Base-by-base conservation (phyloP, 2,113 vertebrate species). In the Hymenochirus boettgeri region DNA sequence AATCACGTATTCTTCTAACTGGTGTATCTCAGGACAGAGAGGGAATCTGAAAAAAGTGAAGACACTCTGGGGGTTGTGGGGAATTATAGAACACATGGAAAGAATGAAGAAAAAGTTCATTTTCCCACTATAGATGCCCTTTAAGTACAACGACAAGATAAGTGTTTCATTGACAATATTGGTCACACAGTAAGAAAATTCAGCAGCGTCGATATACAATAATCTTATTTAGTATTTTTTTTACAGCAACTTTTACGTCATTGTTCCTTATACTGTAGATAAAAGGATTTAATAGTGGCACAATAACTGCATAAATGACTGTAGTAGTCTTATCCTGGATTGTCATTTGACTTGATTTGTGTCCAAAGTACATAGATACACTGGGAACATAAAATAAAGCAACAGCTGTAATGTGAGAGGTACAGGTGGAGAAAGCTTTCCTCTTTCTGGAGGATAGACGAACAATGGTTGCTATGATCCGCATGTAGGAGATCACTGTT, bases 211-310 rank as follows among this genome's bases (percentile, higher is more conserved):
- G n/a, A n/a, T n/a, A 3, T 35, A 35, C 33, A 35, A 13, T 12
- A 9, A 35, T 12, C 9, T 35, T 35, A 11, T 31, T 17, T 8
- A 56, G 1, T n/a, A 65, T 31, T 37, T 65, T 65, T n/a, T 10
- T 57, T 3, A 57, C 1, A n/a, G 64, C 56, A 11, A 37, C 31
- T 67, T 67, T 67, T 2, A 59, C 29, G 22, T 67, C 55, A 3
- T 52, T 59, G 35, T 67, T 67, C 23, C 64, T 37, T 0, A 67
- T n/a, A 42, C 64, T 59, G 31, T 67, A 67, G n/a, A 67, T 67
- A 25, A 67, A 59, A 27, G 64, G 64, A 25, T 67, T 67, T 18
- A 67, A 59, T 35, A 67, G 2, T 2, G 64, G 64, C 8, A 47
- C n/a, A 29, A 67, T 45, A 17, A 67, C 21, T 1, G 56, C 33